Percentiles rank a stretch among this genome's conserved stretches.
phyloP scores from a whole-genome alignment of 2,888 invertebrate genomes.

The Dynastes maya region DNA sequence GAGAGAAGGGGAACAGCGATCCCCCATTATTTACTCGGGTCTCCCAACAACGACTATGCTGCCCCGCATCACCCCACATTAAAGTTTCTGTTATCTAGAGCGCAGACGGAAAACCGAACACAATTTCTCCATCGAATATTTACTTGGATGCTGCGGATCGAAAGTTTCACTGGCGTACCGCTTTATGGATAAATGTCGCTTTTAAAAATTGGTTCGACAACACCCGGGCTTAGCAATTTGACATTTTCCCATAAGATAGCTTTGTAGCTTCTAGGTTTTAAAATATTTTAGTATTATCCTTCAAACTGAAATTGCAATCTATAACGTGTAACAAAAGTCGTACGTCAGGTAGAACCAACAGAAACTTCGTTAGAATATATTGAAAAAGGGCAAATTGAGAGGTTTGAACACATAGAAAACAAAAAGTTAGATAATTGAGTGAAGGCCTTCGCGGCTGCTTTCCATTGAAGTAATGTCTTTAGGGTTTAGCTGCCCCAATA shows the following conservation, averaged over 20 bases:
- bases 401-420: too few species aligned
- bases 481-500: too few species aligned
- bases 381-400: too few species aligned
- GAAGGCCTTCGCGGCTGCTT: too few species aligned
- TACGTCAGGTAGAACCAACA: too few species aligned
- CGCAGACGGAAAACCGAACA: conserved; percentile 41
- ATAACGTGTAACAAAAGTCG: too few species aligned
- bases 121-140: conserved; percentile 43
- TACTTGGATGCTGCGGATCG: conserved; percentile 37
- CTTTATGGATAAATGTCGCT: conserved; percentile 35
- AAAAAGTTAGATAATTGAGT: too few species aligned
- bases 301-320: not conserved
- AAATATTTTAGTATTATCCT: not conserved
- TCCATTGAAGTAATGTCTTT: too few species aligned
- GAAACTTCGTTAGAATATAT: too few species aligned
- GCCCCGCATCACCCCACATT: conserved; percentile 8
- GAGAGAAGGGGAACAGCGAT: not conserved
- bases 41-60: conserved; percentile 11
- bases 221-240: conserved; percentile 1
- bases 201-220: conserved; percentile 33
- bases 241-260: not conserved
- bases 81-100: conserved; percentile 37
- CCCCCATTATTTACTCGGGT: conserved; percentile 5
- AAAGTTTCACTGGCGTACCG: conserved; percentile 38
- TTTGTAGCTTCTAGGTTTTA: conserved; percentile 7